Base-by-base conservation (phyloP, 2,797 vertebrate genomes). In the Eleutherodactylus coqui region DNA sequence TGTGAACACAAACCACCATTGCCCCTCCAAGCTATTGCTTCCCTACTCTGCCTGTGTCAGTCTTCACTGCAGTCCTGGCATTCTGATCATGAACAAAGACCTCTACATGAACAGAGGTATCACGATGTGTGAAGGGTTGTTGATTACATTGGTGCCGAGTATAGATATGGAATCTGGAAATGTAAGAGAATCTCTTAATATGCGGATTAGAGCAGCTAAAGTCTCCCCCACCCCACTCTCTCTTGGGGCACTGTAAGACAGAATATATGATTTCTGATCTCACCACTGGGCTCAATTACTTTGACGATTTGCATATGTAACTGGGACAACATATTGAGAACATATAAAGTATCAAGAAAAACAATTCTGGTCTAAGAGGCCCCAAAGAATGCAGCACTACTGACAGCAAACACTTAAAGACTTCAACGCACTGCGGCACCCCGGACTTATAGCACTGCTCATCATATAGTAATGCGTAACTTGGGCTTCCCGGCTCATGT, bases 271-370 rank as follows among this genome's bases (percentile, higher is more conserved):
- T 70, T 14, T 43, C 24, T 70, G 21, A 41, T 70, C 36, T 41
- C 67, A 41, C 67, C 67, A 43, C 67, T 70, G 67, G 67, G 67
- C 36, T 43, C 36, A 70, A 70, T 70, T 51, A 78, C 17, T 78
- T 55, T 38, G 32, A 43, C 38, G 13, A 70, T 70, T 70, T 70
- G 21, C 67, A 70, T 70, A 70, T n/a, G 21, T n/a, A 70, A 70
- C 36, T 70, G 67, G 36, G 36, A 70, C 67, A 70, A 41, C 3
- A 70, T 69, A 21, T 41, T 24, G 21, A n/a, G 34, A 41, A 70
- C 36, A 70, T 70, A n/a, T 7, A 9, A 67, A 32, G 14, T 62
- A 62, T 29, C 29, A 14, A 7, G 27, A 19, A 67, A n/a, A 34
- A 36, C 38, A 70, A 14, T 21, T 9, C 64, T 24, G 36, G 9